Base-by-base conservation (phyloP, 2,888 invertebrate species). In the Lucinisca nassula region DNA sequence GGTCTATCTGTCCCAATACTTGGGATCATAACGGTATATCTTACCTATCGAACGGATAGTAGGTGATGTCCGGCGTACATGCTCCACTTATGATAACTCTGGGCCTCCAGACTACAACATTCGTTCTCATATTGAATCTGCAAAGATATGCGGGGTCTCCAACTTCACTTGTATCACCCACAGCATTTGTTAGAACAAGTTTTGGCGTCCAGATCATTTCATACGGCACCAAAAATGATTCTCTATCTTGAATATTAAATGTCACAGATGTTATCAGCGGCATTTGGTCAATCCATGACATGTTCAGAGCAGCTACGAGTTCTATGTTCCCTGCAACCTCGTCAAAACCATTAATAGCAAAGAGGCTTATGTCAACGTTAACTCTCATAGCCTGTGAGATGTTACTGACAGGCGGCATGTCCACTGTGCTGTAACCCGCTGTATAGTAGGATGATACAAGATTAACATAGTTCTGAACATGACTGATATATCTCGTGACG, bases 51-150 rank as follows among this genome's bases (percentile, higher is more conserved):
- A 89, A 89, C 27, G 89, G 89, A 38, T 89, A 89, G 55, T 74
- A 89, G 24, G 89, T 89, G 37, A 89, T 87, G 83, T 89, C 89
- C 24, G 89, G 89, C 32, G 89, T 87, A 38, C 89, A 89, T 0
- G 89, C 79, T 6, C 80, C 80, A 40, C 89, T 89, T 6, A 87
- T 84, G n/a, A 89, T 73, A 24, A 87, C 82, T 21, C 89, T 55
- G 40, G 89, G 89, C 67, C 76, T 84, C 89, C 89, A 89, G 0
- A 67, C 35, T 2, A 89, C 82, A 10, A 30, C 27, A 24, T 84
- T 72, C 4, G 74, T 75, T 27, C 38, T 67, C 85, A 86, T 86
- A 51, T 86, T 35, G 12, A 67, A 84, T 12, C 84, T 27, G 45
- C 89, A 89, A 8, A 86, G 38, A 37, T 79, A 89, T 1, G 86